Base-by-base conservation (phyloP, 35 echinoderm and acorn worm genomes). In the Patiria miniata region DNA sequence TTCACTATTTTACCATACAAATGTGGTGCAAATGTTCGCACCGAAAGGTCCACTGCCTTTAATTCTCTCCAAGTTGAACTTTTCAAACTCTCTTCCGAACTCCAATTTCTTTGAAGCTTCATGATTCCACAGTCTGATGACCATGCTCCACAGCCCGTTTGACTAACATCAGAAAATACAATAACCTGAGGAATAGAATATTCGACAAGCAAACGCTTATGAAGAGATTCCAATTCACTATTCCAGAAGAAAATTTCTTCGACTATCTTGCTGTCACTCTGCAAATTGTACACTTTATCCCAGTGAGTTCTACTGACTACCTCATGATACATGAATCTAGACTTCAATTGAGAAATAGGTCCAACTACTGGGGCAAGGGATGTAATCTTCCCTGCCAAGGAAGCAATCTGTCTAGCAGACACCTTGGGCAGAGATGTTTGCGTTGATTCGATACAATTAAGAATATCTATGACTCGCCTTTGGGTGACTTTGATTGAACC, bases 41-140 rank as follows among this genome's bases (percentile, higher is more conserved):
- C 7, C 5, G 86, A 37, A 16, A 88, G 53, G 37, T 18, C 22
- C 16, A 79, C 76, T 10, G 10, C 78, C n/a, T 89, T 89, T 26
- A 89, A 42, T 28, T 89, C 87, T 39, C 87, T 56, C 87, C 79
- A 89, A 14, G 87, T 89, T 23, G 87, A 89, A 40, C 87, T 89
- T 44, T 81, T 81, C n/a, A n/a, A 81, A 40, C 51, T 40, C 22
- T 89, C 87, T n/a, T 39, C 52, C 15, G 2, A 26, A 81, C 52
- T 36, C 87, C 87, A 89, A 37, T 33, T 39, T 9, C 61, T 51
- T 26, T 81, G 51, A 28, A 81, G 81, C n/a, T 59, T 6, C 56
- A 89, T 5, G 7, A 39, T 58, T 4, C 55, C 51, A 44, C 28
- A 81, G 14, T 56, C 10, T 9, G 52, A 18, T 8, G 29, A 7